phyloP scores from a whole-genome alignment of 2,888 invertebrate genomes.

The Cryptus armator region DNA sequence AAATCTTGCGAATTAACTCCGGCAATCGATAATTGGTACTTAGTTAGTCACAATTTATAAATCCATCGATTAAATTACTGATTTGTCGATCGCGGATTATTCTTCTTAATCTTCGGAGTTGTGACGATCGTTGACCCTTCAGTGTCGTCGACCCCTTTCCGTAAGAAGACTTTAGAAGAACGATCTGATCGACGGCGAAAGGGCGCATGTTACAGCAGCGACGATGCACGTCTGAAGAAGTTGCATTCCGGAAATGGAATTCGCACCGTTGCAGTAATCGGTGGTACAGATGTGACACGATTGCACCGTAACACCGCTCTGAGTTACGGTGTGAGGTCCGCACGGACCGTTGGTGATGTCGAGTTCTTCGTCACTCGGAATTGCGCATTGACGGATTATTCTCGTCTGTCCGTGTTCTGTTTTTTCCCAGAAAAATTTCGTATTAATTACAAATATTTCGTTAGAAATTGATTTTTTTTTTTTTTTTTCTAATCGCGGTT shows the following conservation, averaged over 20 bases:
- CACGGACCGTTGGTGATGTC: constrained; percentile 79
- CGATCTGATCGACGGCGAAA: constrained; percentile 65
- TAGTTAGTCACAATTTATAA: constrained; percentile 51
- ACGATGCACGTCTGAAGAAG: constrained; percentile 72
- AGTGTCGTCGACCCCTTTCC: neutral
- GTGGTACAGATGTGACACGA: constrained; percentile 82
- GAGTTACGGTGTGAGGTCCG: constrained; percentile 67
- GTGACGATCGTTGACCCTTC: neutral
- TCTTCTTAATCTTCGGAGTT: constrained; percentile 9
- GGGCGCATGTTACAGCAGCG: constrained; percentile 69
- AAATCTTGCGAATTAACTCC: constrained; percentile 30
- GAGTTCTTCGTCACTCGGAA: constrained; percentile 78
- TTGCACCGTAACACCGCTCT: constrained; percentile 75
- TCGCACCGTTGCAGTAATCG: constrained; percentile 81
- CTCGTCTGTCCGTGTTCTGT: constrained; percentile 78
- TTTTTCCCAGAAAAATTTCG: neutral
- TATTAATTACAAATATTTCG: no score
- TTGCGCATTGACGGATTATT: constrained; percentile 78
- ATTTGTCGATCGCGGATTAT: constrained; percentile 8
- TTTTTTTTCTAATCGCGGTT: neutral
- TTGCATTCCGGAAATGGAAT: constrained; percentile 73
- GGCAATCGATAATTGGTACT: constrained; percentile 27
- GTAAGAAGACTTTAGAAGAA: constrained; percentile 58
- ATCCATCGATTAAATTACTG: constrained; percentile 49
- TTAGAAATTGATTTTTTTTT: neutral